Evolutionary conservation across 1,140 invertebrate genomes (phyloP).

Genomic region (Lasioglossum baleicum): DNA sequence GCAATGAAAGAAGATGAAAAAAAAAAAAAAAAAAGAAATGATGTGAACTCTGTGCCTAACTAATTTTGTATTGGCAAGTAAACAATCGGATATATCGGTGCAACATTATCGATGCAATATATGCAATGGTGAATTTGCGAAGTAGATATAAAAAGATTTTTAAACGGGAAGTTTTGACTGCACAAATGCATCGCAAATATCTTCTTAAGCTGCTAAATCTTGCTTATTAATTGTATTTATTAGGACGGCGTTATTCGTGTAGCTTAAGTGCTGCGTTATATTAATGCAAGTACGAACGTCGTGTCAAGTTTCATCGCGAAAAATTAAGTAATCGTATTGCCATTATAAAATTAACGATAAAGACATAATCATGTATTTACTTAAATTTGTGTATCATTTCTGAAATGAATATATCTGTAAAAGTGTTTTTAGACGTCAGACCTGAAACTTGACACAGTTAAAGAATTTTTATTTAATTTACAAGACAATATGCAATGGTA

Average conservation of each 20-base stretch:
- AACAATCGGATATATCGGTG: constrained; percentile 47
- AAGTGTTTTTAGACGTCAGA: constrained; percentile 14
- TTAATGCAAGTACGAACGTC: constrained; percentile 67
- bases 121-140: constrained; percentile 37
- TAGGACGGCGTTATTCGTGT: constrained; percentile 73
- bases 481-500: constrained; percentile 72
- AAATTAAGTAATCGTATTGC: no score
- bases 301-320: constrained; percentile 74
- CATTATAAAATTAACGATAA: not conserved
- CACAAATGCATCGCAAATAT: constrained; percentile 71
- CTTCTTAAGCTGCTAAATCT: constrained; percentile 67
- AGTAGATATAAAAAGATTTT: constrained; percentile 48
- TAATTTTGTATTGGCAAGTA: constrained; percentile 62
- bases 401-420: constrained; percentile 20
- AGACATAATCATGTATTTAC: not conserved
- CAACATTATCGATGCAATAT: constrained; percentile 21
- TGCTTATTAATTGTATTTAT: constrained; percentile 72
- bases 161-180: constrained; percentile 49
- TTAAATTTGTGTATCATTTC: no score
- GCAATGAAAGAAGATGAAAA: constrained; percentile 29
- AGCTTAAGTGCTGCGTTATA: constrained; percentile 67
- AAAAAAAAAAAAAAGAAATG: no score
- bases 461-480: constrained; percentile 71
- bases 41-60: constrained; percentile 63
- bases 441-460: constrained; percentile 65